Percentiles rank a stretch among this genome's conserved stretches.
Evolutionary conservation across 2,888 invertebrate species (phyloP).

Genomic region (Aricia artaxerxes): DNA sequence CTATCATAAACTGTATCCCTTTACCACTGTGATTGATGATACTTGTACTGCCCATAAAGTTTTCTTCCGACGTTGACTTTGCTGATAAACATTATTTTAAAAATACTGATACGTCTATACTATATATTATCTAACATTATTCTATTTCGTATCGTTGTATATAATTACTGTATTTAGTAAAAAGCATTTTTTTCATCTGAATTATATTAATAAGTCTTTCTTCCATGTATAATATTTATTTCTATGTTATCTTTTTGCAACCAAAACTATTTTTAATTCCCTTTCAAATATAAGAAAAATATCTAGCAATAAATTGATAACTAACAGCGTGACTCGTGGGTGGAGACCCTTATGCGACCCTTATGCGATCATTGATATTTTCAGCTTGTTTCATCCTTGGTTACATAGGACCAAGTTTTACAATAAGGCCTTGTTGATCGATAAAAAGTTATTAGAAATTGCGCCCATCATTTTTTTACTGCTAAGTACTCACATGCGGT

Average conservation of each 20-base stretch:
- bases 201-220: no score
- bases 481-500: no score
- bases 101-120: no score
- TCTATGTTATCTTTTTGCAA: neutral
- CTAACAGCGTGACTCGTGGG: neutral
- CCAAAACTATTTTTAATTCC: neutral
- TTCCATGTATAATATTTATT: neutral
- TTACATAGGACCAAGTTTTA: slow-evolving; percentile 13
- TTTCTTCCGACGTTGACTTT: neutral
- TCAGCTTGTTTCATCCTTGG: neutral
- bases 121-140: no score
- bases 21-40: neutral
- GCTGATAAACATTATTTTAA: neutral
- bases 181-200: no score
- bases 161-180: no score
- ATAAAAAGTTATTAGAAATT: neutral
- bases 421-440: slow-evolving; percentile 13
- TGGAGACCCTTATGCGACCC: neutral
- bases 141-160: no score
- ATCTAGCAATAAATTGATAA: neutral
- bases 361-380: neutral
- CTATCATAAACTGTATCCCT: neutral
- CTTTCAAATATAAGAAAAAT: neutral
- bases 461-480: neutral
- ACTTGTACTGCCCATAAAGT: neutral